Evolutionary conservation across 2,888 invertebrate genomes (phyloP), one percentile per base, ranked within the genome.

Genomic region (Heliconius aoede): DNA sequence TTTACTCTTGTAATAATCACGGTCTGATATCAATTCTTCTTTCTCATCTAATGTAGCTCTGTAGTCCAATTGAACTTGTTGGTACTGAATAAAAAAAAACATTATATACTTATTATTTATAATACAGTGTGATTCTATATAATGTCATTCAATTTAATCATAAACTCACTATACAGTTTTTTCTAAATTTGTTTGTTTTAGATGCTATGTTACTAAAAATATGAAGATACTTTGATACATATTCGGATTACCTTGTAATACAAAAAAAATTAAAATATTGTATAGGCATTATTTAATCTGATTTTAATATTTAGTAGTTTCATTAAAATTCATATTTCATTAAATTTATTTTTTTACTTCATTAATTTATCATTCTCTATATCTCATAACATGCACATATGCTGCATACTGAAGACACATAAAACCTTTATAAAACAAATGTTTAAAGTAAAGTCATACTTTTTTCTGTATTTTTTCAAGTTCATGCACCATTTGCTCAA

Each of bases 1-100:
- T 92, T 98, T 98, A 83, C 95, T 96, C 86, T 97, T 97, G 86
- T 97, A 98, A 32, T 97, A 97, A 88, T 98, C 98, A 78, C 97
- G 94, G 86, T 98, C 97, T 8, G 96, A 96, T 26, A 96, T 96
- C 51, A 97, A 89, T 86, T 98, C 98, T 85, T 98, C 97, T 86
- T 98, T 98, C 86, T 98, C 98, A 88, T 98, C 98, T 65, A 98
- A 89, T 40, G 97, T 95, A 9, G 96, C 95, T 87, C 97, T 96
- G 51, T 98, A 95, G 89, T 98, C 98, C 67, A 96, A 93, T 84
- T 97, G 96, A 69, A 98, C 89, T 89, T 97, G 97, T 81, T 95
- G 95, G 87, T 96, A 97, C 96, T 97, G 86, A n/a, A 69, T 7
- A 69, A 36, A 72, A 69, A 72, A 51, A 36, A 58, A 11, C 15